Percentiles rank a stretch among this genome's conserved stretches.
phyloP scores from a whole-genome alignment of 1,140 invertebrate genomes.

The Frieseomelitta varia region DNA sequence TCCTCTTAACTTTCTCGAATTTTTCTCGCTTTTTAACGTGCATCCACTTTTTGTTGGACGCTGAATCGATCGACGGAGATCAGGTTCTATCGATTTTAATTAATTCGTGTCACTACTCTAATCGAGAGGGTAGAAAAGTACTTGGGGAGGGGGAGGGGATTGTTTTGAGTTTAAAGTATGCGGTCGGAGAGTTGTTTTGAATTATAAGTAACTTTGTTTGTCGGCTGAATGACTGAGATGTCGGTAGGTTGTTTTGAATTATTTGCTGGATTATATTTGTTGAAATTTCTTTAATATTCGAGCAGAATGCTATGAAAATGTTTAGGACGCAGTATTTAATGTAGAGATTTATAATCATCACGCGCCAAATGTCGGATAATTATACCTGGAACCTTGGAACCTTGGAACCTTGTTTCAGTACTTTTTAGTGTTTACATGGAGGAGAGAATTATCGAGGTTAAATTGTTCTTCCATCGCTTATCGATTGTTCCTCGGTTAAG shows the following conservation, averaged over 20 bases:
- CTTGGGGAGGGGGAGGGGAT: neutral
- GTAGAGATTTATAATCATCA: neutral
- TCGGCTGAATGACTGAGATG: fast-evolving
- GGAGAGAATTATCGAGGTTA: neutral
- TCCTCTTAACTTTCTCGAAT: neutral
- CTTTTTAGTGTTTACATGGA: neutral
- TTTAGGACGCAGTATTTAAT: neutral
- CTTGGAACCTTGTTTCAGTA: neutral
- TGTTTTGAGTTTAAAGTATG: too few relatives aligned
- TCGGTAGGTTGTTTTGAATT: neutral
- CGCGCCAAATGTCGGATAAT: neutral
- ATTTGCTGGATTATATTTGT: too few relatives aligned
- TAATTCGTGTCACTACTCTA: neutral
- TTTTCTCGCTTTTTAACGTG: neutral
- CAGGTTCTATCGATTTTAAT: neutral
- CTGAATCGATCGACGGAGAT: neutral
- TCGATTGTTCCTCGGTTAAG: neutral
- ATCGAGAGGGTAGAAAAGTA: neutral
- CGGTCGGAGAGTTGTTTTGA: neutral
- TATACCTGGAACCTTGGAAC: neutral
- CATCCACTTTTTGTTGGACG: neutral
- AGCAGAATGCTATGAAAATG: neutral
- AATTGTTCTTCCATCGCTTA: slow-evolving; percentile 19
- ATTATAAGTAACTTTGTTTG: neutral
- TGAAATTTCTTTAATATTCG: neutral